A percentile compares a stretch with the other conserved stretches of the same genome.
Conservation (phyloP, 2,113 vertebrate genomes). For the Symphodus melops region DNA sequence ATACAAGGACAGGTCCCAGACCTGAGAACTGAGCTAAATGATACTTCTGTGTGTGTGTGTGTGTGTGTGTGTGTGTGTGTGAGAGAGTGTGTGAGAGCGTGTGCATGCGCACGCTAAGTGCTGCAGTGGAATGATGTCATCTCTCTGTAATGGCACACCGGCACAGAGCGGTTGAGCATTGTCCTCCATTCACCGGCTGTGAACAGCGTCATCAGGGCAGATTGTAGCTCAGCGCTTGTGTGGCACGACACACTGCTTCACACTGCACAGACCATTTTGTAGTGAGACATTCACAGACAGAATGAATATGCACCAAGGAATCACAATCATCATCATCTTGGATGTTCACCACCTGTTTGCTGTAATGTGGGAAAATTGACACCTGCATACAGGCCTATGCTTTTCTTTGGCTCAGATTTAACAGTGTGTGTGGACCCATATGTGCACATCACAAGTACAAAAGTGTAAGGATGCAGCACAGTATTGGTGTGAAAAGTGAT, state of each 20-base stretch:
- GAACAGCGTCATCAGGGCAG: conserved; percentile 67
- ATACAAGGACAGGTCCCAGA: conserved; percentile 45
- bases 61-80: conserved; percentile 6
- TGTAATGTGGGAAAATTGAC: conserved; percentile 3
- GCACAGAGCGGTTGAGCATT: conserved; percentile 62
- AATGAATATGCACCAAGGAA: conserved; percentile 7
- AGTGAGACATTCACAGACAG: conserved; percentile 39
- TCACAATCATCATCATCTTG: neutral
- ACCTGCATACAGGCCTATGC: neutral
- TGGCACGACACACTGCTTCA: conserved; percentile 54
- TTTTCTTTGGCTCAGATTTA: neutral
- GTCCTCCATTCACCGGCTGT: conserved; percentile 71
- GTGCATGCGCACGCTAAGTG: conserved; percentile 63
- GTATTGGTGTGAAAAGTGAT: conserved; percentile 38
- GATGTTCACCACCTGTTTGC: neutral
- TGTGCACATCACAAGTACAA: conserved; percentile 30
- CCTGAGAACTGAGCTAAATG: conserved; percentile 66
- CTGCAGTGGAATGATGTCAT: conserved; percentile 83
- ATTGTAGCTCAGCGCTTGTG: conserved; percentile 67
- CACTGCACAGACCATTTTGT: conserved; percentile 38
- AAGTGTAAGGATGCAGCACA: conserved; percentile 42
- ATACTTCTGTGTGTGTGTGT: conserved; percentile 40
- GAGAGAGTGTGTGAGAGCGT: conserved; percentile 9
- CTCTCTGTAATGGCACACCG: conserved; percentile 76
- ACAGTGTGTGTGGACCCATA: conserved; percentile 4